Conservation (phyloP, 2,888 invertebrate species). For the Hemaris fuciformis region DNA sequence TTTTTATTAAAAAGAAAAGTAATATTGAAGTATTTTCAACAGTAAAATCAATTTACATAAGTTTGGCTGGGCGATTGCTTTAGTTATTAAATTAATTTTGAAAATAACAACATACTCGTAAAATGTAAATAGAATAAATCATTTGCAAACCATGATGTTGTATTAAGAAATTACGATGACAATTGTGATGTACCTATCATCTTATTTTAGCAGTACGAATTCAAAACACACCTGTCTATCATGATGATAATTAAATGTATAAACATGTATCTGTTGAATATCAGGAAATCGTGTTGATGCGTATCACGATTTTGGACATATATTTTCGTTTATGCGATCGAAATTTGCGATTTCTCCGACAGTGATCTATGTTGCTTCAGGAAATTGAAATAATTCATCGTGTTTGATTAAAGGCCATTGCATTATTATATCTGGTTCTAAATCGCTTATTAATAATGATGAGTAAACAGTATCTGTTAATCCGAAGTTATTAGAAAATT, state of each 20-base stretch:
- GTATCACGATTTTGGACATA: background rate
- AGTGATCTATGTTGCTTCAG: background rate
- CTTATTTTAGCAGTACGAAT: background rate
- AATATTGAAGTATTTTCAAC: no score
- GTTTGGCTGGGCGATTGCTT: background rate
- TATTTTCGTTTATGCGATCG: background rate
- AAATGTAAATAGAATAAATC: no score
- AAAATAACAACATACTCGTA: no score
- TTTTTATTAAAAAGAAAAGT: no score
- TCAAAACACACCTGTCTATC: background rate
- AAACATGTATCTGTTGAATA: background rate
- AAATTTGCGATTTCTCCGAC: background rate
- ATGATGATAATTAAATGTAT: background rate
- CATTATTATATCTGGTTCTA: no score
- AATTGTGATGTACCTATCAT: background rate
- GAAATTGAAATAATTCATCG: background rate
- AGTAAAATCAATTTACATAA: no score
- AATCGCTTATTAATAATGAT: no score
- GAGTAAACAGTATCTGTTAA: no score
- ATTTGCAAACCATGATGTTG: no score
- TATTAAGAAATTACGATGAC: background rate
- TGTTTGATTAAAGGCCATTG: no score
- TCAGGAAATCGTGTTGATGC: background rate
- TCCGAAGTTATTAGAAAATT: no score
- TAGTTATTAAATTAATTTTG: background rate